Percentiles rank a stretch among this genome's conserved stretches.
Conservation (phyloP, 2,888 invertebrate species). For the Mantis religiosa region DNA sequence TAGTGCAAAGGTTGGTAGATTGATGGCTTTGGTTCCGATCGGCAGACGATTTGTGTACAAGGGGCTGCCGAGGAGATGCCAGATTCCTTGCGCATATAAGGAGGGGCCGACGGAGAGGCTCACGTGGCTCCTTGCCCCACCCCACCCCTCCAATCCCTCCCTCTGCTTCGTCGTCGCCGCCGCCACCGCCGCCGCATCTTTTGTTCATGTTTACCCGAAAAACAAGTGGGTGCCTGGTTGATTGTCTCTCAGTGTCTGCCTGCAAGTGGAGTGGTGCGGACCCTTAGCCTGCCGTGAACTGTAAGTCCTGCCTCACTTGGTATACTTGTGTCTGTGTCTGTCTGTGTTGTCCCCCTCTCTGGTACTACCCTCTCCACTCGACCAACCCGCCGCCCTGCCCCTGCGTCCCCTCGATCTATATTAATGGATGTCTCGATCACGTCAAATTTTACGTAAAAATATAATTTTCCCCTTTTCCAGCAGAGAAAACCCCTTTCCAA, state of each 20-base stretch:
- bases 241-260: neutral
- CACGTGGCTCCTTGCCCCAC: neutral
- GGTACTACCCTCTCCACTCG: neutral
- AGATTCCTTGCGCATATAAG: constrained; percentile 32
- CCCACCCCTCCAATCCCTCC: constrained; percentile 6
- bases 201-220: constrained; percentile 6
- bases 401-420: constrained; percentile 35
- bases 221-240: neutral
- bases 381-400: constrained; percentile 8
- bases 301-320: neutral
- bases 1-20: neutral
- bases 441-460: neutral
- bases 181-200: neutral
- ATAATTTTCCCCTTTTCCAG: neutral
- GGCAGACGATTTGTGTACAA: neutral
- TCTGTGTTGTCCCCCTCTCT: neutral
- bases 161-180: neutral
- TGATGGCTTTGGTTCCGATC: neutral
- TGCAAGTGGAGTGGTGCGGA: neutral
- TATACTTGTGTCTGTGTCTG: neutral
- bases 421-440: neutral
- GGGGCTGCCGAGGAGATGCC: constrained; percentile 6
- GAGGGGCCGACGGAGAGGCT: constrained; percentile 23
- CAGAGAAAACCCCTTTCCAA: neutral
- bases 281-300: neutral